A percentile compares a stretch with the other conserved stretches of the same genome.
These are phyloP conservation scores for Sciaenops ocellatus DNA, from an alignment of 2,797 vertebrate species.

Conservation along the genomic window DNA sequence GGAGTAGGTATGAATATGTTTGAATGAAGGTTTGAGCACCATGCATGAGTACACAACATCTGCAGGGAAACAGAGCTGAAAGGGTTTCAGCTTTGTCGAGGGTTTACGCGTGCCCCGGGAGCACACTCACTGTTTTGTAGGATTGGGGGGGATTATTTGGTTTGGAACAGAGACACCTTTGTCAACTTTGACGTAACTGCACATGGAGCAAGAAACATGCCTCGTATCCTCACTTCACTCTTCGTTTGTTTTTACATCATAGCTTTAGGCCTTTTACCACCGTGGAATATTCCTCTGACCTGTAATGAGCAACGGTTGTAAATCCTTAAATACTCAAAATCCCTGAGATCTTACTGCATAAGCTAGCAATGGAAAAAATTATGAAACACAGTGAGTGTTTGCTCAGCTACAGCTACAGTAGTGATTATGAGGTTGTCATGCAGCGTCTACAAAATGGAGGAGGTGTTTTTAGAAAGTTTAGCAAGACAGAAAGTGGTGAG, in stretches of 20 bases:
- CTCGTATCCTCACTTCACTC: conserved; percentile 23
- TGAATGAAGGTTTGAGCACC: conserved; percentile 13
- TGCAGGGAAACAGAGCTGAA: conserved; percentile 28
- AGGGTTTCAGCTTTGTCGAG: conserved; percentile 32
- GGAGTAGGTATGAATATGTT: conserved; percentile 1
- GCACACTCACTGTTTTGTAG: conserved; percentile 62
- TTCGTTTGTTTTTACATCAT: conserved; percentile 45
- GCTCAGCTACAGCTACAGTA: conserved; percentile 21
- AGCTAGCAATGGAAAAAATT: conserved; percentile 25
- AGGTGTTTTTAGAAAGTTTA: conserved; percentile 5
- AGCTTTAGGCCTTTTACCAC: conserved; percentile 45
- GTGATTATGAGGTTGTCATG: conserved; percentile 16
- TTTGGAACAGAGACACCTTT: conserved; percentile 77
- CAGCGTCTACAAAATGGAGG: conserved; percentile 27
- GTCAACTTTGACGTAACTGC: conserved; percentile 68
- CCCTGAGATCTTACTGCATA: conserved; percentile 20
- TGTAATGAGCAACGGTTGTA: conserved; percentile 43
- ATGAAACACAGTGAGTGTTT: conserved; percentile 19
- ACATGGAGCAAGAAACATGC: conserved; percentile 44
- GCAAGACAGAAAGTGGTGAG: conserved; percentile 37
- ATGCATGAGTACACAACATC: conserved; percentile 4
- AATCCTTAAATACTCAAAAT: conserved; percentile 53
- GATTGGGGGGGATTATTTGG: conserved; percentile 64
- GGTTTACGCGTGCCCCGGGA: conserved; percentile 44
- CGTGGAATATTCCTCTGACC: conserved; percentile 50